Base-by-base conservation (phyloP, 2,113 vertebrate genomes). In the Patagioenas fasciata region DNA sequence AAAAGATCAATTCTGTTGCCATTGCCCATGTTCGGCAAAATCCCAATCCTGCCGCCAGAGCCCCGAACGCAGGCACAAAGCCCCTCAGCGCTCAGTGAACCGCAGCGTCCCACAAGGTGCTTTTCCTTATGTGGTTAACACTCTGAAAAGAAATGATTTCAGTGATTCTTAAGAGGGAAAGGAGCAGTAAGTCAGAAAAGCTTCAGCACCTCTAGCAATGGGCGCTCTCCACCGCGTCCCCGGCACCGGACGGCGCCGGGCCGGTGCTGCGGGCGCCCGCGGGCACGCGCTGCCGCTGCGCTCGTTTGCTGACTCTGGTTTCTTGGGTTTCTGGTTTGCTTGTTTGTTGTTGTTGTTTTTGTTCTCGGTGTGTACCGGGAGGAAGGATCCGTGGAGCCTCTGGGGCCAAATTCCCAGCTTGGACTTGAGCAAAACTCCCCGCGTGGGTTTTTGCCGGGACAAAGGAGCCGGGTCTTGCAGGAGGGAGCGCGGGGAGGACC, bases 231-330 rank as follows among this genome's bases (percentile, higher is more conserved):
- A 2, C 9, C 48, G 65, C 58, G 5, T 29, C 84, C 88, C 70
- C n/a, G 40, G 11, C 34, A 57, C 73, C 29, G 48, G 74, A 53
- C 62, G 64, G 60, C 19, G 79, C 73, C 26, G 38, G 32, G 42
- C 18, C 1, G 10, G 66, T 13, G 42, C 54, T 19, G 24, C 0
- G 2, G 0, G 18, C 17, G 19, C 25, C 32, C 79, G 17, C 1
- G 4, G 19, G 34, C 4, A 3, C 5, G 79, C 75, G 57, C 80
- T 80, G 82, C 83, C 75, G 88, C 47, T 93, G 71, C 67, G 83
- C 83, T 86, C 40, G 6, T 31, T 16, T 19, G 94, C 85, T 42
- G 9, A 25, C 91, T 40, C 70, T 40, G 74, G 28, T 74, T 65
- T 69, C 44, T 54, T 61, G 74, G 2, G 34, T 61, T 93, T 88